Conservation (phyloP, 2,113 vertebrate genomes). For the Ancistrus triradiatus region DNA sequence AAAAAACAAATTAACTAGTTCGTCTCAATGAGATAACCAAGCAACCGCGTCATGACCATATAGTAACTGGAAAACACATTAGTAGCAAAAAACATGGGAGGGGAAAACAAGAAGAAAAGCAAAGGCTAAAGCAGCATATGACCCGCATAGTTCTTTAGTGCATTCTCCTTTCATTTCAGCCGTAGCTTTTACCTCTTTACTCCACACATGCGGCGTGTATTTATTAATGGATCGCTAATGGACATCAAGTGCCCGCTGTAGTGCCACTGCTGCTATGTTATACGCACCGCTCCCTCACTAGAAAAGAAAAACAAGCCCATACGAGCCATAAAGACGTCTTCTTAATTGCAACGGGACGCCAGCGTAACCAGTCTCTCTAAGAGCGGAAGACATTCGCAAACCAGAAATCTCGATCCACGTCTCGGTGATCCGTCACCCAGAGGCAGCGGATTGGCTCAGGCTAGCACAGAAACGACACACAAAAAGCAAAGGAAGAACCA, state of each 20-base stretch:
- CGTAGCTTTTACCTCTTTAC: conserved; percentile 36
- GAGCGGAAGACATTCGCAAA: background rate
- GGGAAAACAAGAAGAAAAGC: conserved; percentile 15
- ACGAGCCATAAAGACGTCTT: background rate
- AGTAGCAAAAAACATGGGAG: conserved; percentile 16
- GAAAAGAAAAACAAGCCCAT: conserved; percentile 27
- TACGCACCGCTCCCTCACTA: background rate
- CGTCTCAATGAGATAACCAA: conserved; percentile 9
- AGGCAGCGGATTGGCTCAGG: too few species aligned
- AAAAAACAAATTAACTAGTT: background rate
- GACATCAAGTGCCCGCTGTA: conserved; percentile 67
- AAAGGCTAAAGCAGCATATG: conserved; percentile 13
- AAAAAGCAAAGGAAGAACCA: too few species aligned
- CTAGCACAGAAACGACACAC: too few species aligned
- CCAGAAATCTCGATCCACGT: background rate
- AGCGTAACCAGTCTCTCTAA: background rate
- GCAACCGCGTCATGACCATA: background rate
- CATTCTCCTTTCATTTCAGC: conserved; percentile 36
- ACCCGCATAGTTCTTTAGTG: conserved; percentile 26
- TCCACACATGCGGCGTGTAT: conserved; percentile 47
- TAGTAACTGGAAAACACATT: conserved; percentile 24
- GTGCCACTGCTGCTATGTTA: conserved; percentile 23
- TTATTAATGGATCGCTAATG: conserved; percentile 67
- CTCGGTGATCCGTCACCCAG: too few species aligned
- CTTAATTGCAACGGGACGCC: conserved; percentile 6